Base-by-base conservation (phyloP, 1,140 invertebrate species). In the Lepidurus arcticus region DNA sequence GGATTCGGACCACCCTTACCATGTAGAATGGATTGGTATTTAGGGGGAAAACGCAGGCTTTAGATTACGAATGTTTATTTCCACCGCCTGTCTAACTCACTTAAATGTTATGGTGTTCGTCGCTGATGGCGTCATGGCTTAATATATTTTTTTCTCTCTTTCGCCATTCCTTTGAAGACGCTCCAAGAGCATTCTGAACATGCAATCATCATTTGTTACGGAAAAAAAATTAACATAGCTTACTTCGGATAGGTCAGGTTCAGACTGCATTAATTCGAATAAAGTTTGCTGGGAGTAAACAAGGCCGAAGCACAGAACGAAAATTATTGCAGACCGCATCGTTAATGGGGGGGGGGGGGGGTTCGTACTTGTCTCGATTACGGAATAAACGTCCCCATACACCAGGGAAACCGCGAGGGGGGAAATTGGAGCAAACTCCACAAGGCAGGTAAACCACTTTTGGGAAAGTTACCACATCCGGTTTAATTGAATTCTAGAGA, bases 21-120 rank as follows among this genome's bases (percentile, higher is more conserved):
- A 65, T 65, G 53, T 65, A 65, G 21, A 65, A 65, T 65, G 53
- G 53, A 65, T 65, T 65, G 53, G 21, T 13, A 65, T 65, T 65
- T 65, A 21, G 21, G 53, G 53, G 53, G 53, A 21, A 21, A 65
- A 65, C 21, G 53, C 53, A 9, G 53, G 4, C 53, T 65, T 65
- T 65, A 65, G 53, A 13, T 65, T 65, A 65, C 53, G 53, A 0
- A 65, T n/a, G 21, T n/a, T 65, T n/a, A n/a, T n/a, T 65, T 1
- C 53, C 53, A n/a, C 16, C 53, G 53, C 53, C 53, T 65, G 4
- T 7, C 3, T 65, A 65, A 65, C 34, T 34, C 34, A 34, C 34
- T 34, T 34, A 47, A 65, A 65, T 65, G 53, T 21, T 7, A 21
- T n/a, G 16, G 53, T n/a, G 21, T 65, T n/a, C 13, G 21, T 7